Base-by-base conservation (phyloP, 2,888 invertebrate genomes). In the Suillia variegata region DNA sequence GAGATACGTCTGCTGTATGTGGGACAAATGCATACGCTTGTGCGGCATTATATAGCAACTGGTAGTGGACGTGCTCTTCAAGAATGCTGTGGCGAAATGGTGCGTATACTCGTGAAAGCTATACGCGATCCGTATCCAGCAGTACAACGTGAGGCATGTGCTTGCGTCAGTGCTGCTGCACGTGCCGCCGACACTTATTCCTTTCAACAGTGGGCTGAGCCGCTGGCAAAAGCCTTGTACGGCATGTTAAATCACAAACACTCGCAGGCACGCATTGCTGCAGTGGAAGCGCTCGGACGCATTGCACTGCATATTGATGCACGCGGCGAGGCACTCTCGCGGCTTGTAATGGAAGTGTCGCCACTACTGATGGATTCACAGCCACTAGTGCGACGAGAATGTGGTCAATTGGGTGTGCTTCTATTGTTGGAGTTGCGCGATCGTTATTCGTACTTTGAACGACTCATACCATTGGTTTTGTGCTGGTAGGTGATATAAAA, bases 391-490 rank as follows among this genome's bases (percentile, higher is more conserved):
- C 85, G 97, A 49, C 82, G 85, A 72, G 90, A 92, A 67, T 91
- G 94, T 2, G 89, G 90, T 0, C 82, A 87, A 70, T 89, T 92
- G 68, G 89, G 93, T 1, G 91, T 92, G 2, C 83, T 85, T 48
- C 92, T 94, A 92, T 84, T 95, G 77, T 77, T 92, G 22, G 86
- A 87, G 56, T 87, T 95, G 58, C 85, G 85, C 54, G 96, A 97
- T 78, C 84, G 96, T 68, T 97, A 97, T 77, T 96, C 96, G 0
- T 95, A 89, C 82, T 95, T 93, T 84, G 89, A 91, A 77, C 89
- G 90, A 68, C 86, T 96, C 70, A 84, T 97, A 67, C 96, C 97
- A 0, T 81, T 96, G 12, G 82, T 96, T 2, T 82, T 97, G 33
- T 93, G 94, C 47, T 90, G 94, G 88, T 89, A 83, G 74, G 72